Base-by-base conservation (phyloP, 1,140 invertebrate genomes). In the Brevipalpus yothersi region DNA sequence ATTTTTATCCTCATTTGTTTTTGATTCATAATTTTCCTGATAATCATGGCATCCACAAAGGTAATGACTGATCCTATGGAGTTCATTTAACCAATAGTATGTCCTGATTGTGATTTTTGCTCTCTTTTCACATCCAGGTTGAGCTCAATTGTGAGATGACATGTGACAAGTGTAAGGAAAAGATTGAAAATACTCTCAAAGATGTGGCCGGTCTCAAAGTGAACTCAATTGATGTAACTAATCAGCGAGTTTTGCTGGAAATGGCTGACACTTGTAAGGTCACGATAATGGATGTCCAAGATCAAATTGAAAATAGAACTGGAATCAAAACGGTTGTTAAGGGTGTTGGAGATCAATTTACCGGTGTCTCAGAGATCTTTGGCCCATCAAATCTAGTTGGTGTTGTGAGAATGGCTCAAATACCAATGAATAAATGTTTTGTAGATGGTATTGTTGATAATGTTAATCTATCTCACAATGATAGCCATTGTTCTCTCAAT, bases 111-210 rank as follows among this genome's bases (percentile, higher is more conserved):
- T 9, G n/a, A 45, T 13, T 51, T 51, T 8, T 19, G 10, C 17
- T 51, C 49, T 13, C 21, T 51, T 19, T 51, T 51, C 60, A 57
- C 12, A 51, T 62, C 19, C 56, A 66, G 61, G 65, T 64, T 64
- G 61, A 65, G 60, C 66, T 65, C 17, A 61, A 53, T n/a, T 59
- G 56, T 47, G 31, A 61, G 47, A 62, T 60, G 58, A 47, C 42
- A 42, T 62, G 61, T 47, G 40, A 56, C 15, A 9, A 49, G 13
- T 62, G 61, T 47, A 55, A 45, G 8, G n/a, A 23, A 0, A 60
- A 60, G 17, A 60, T 62, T 40, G 23, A 31, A 19, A 39, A 53
- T 11, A 21, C 51, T 51, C 23, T 62, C 15, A 15, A 17, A 12
- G 11, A 21, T 21, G 9, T 62, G 8, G 1, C 8, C 13, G 59